These are phyloP conservation scores for Tachysurus vachellii DNA, from an alignment of 2,113 vertebrate genomes.

Conservation along the genomic window DNA sequence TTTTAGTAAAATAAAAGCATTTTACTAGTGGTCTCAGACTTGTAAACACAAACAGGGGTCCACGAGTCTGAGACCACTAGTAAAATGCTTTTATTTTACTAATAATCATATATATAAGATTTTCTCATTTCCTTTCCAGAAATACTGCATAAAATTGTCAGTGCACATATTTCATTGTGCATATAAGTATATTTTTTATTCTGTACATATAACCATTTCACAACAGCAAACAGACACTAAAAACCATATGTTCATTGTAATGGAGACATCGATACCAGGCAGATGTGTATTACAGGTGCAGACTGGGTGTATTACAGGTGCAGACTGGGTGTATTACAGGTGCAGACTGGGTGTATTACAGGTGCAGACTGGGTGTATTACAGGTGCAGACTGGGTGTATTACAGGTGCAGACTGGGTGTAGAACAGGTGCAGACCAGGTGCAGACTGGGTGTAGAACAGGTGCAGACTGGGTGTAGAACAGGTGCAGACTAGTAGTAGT, in stretches of 20 bases:
- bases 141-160: constrained; percentile 1
- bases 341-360: too few species aligned
- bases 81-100: neutral
- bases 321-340: too few species aligned
- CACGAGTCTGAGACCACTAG: neutral
- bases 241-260: neutral
- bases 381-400: too few species aligned
- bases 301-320: too few species aligned
- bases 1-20: neutral
- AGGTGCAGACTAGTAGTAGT: neutral
- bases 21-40: neutral
- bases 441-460: too few species aligned
- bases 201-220: constrained; percentile 17
- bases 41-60: too few species aligned
- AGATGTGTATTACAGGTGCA: too few species aligned
- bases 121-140: neutral
- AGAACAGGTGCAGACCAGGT: too few species aligned
- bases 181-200: neutral
- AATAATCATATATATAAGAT: too few species aligned
- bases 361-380: too few species aligned
- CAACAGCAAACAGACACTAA: neutral
- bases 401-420: too few species aligned
- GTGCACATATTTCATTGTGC: neutral
- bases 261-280: neutral
- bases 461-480: too few species aligned